Evolutionary conservation across 2,888 invertebrate genomes (phyloP).

Genomic region (Antheraea assamensis): DNA sequence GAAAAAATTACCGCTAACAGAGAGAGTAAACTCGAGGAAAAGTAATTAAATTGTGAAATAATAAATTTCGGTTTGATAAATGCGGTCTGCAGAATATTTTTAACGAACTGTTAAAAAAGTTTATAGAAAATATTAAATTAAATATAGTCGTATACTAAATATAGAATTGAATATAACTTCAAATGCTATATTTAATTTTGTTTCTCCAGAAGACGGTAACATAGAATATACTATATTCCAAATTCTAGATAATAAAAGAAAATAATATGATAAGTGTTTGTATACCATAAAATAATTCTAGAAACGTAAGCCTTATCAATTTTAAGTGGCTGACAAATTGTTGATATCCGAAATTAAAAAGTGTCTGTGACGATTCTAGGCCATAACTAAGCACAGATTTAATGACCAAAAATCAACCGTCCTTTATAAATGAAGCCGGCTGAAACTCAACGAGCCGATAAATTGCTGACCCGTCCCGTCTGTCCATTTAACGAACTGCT

Average conservation of each 20-base stretch:
- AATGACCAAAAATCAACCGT: conserved; percentile 16
- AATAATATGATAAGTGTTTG: not conserved
- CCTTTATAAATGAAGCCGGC: conserved; percentile 18
- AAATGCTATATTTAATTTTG: not conserved
- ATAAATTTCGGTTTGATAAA: not conserved
- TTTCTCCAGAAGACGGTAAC: not conserved
- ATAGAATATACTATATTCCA: not conserved
- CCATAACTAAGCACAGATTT: not conserved
- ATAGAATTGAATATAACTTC: not conserved
- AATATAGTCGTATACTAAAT: not conserved
- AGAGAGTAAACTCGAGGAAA: not conserved
- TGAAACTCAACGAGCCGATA: conserved; percentile 26
- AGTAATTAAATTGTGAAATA: conserved; percentile 5
- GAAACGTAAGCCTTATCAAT: not conserved
- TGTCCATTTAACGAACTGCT: conserved; percentile 8
- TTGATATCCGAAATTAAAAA: not conserved
- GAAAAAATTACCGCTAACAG: not conserved
- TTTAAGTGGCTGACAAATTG: not conserved
- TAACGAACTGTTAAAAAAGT: conserved; percentile 7
- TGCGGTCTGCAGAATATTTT: not conserved
- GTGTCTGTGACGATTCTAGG: not conserved
- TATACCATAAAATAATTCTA: not conserved
- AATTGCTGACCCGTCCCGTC: conserved; percentile 26
- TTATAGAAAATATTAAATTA: conserved; percentile 5
- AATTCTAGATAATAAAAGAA: not conserved